These are phyloP conservation scores for Monomorium pharaonis DNA, from an alignment of 1,140 invertebrate species.

Conservation along the genomic window DNA sequence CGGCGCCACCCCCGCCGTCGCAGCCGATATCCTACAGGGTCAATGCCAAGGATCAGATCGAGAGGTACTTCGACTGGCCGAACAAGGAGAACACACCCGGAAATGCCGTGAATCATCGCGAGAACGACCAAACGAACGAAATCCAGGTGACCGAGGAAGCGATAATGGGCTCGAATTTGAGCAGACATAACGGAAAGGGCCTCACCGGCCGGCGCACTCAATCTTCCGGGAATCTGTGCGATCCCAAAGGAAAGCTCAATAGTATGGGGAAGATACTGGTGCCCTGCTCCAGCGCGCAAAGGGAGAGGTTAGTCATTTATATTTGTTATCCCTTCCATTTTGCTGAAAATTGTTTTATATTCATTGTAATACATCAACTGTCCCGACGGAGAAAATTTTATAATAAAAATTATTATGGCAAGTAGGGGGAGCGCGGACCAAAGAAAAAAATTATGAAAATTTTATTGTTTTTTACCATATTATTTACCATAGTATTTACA, in stretches of 20 bases:
- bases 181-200: conserved; percentile 89
- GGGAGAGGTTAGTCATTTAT: conserved; percentile 80
- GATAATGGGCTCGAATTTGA: conserved; percentile 90
- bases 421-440: no score
- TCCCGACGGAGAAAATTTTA: no score
- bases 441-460: no score
- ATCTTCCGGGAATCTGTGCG: conserved; percentile 87
- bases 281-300: conserved; percentile 79
- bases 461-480: no score
- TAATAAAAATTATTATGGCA: no score
- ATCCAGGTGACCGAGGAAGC: conserved; percentile 8
- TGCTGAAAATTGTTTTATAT: background rate
- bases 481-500: no score
- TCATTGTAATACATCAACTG: background rate
- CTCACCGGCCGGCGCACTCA: conserved; percentile 89
- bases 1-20: conserved; percentile 42
- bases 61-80: conserved; percentile 75
- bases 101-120: conserved; percentile 65
- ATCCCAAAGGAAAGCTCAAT: conserved; percentile 82
- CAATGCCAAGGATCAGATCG: conserved; percentile 74
- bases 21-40: conserved; percentile 71
- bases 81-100: conserved; percentile 81
- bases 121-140: conserved; percentile 27
- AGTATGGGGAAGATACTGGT: conserved; percentile 83
- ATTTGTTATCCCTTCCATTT: background rate